phyloP scores from a whole-genome alignment of 1,140 invertebrate genomes.

The Platyscapa corneri region DNA sequence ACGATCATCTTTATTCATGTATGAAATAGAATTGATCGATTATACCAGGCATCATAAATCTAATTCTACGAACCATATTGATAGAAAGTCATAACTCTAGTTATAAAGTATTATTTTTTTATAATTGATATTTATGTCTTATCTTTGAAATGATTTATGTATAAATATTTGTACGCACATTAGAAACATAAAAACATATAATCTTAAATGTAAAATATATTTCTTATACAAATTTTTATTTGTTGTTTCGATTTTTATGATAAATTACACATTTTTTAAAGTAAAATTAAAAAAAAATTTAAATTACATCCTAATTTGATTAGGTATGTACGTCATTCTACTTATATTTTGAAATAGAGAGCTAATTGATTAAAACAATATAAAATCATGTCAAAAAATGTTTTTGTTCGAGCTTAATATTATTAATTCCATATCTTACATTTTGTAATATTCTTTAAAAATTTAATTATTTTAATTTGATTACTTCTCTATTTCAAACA shows the following conservation, averaged over 20 bases:
- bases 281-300: no score
- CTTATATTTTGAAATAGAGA: not conserved
- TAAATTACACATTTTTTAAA: not conserved
- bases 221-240: not conserved
- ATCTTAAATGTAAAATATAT: not conserved
- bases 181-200: no score
- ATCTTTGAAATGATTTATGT: not conserved
- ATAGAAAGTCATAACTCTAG: slow-evolving; percentile 34
- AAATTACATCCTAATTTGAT: no score
- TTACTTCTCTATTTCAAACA: not conserved
- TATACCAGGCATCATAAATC: slow-evolving; percentile 14
- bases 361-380: not conserved
- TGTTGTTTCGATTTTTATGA: not conserved
- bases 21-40: slow-evolving; percentile 49
- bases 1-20: slow-evolving; percentile 31
- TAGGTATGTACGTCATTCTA: not conserved
- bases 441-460: not conserved
- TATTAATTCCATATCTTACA: not conserved
- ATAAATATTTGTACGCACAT: no score
- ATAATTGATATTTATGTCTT: not conserved
- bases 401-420: no score
- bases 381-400: not conserved
- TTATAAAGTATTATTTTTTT: slow-evolving; percentile 16
- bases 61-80: slow-evolving; percentile 12
- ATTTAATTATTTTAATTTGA: not conserved